phyloP scores from a whole-genome alignment of 2,797 vertebrate genomes.

The Anableps anableps region DNA sequence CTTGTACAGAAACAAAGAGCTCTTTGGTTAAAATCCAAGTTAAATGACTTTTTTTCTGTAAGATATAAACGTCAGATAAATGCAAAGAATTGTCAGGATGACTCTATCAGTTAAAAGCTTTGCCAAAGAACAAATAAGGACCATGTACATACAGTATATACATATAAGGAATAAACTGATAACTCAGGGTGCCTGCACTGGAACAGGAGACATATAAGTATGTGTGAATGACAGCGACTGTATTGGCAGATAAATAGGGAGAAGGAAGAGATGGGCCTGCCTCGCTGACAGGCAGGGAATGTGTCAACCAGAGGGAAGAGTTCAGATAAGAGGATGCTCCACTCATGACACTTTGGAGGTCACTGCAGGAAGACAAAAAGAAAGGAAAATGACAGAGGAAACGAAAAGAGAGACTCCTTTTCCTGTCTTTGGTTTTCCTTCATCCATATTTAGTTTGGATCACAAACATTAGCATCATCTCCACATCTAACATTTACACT shows the following conservation, averaged over 20 bases:
- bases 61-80: neutral
- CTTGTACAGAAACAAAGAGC: slow-evolving; percentile 13
- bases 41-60: neutral
- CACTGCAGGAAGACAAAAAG: slow-evolving; percentile 42
- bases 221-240: slow-evolving; percentile 19
- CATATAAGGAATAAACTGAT: slow-evolving; percentile 14
- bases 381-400: slow-evolving; percentile 57
- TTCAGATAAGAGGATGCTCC: slow-evolving; percentile 49
- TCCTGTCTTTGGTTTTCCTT: slow-evolving; percentile 58
- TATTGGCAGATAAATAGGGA: slow-evolving; percentile 17
- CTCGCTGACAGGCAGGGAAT: slow-evolving; percentile 54
- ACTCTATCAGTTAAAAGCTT: neutral
- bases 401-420: slow-evolving; percentile 68
- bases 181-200: neutral
- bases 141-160: neutral
- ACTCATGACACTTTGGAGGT: slow-evolving; percentile 53
- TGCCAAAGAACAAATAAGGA: neutral
- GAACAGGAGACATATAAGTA: neutral
- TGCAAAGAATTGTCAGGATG: neutral
- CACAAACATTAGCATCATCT: neutral
- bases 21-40: neutral
- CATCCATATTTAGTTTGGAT: slow-evolving; percentile 18
- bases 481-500: neutral
- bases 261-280: slow-evolving; percentile 23
- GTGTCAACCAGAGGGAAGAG: slow-evolving; percentile 56